These are phyloP conservation scores for Penaeus indicus DNA, from an alignment of 1,140 invertebrate species.

Conservation along the genomic window DNA sequence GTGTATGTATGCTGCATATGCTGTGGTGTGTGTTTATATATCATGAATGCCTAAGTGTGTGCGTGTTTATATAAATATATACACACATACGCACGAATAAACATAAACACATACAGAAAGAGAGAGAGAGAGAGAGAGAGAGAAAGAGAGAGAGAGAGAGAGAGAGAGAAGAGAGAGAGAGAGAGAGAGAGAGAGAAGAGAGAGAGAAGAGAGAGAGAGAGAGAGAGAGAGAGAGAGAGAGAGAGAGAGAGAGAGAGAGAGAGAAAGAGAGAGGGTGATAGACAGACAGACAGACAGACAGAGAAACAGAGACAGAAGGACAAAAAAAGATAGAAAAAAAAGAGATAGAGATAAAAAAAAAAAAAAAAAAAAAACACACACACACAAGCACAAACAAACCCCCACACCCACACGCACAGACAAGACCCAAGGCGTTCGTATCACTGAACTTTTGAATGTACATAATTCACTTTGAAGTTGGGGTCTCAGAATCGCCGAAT, in stretches of 20 bases:
- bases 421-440: background rate
- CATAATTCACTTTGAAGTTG: too few species aligned
- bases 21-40: too few species aligned
- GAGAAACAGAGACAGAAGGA: too few species aligned
- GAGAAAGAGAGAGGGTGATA: too few species aligned
- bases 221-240: background rate
- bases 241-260: background rate
- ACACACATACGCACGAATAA: background rate
- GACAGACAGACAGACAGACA: background rate
- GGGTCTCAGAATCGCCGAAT: too few species aligned
- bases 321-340: too few species aligned
- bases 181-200: background rate
- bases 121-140: background rate
- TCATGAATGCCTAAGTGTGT: too few species aligned
- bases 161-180: background rate
- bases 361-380: background rate
- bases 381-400: conserved; percentile 20
- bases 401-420: conserved; percentile 8
- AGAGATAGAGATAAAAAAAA: background rate
- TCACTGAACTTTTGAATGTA: too few species aligned
- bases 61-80: too few species aligned
- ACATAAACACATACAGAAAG: background rate
- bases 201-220: background rate
- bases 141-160: background rate
- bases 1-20: too few species aligned